Percentiles rank a stretch among this genome's conserved stretches.
Conservation (phyloP, 92 coral and sea anemone species). For the Virgularia gustaviana region DNA sequence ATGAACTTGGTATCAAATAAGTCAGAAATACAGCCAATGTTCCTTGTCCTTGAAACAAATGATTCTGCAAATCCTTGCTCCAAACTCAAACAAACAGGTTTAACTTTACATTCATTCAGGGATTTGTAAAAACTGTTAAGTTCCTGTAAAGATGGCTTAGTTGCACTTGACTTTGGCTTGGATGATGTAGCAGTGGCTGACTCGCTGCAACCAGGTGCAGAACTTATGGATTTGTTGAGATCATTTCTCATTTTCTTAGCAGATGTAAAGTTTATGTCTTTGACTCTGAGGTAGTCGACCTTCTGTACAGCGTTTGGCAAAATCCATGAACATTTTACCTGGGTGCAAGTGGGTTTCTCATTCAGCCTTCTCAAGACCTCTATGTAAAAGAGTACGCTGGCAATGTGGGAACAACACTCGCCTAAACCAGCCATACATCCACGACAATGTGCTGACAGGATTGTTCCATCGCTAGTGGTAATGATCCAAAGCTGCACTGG, state of each 20-base stretch:
- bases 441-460: slow-evolving; percentile 45
- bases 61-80: not conserved
- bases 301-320: slow-evolving; percentile 46
- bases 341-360: slow-evolving; percentile 50
- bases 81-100: no score
- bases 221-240: slow-evolving; percentile 26
- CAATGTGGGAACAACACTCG: no score
- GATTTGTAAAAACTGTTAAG: slow-evolving; percentile 30
- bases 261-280: slow-evolving; percentile 51
- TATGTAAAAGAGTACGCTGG: no score
- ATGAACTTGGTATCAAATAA: slow-evolving; percentile 19
- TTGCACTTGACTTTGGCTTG: slow-evolving; percentile 20
- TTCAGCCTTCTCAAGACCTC: slow-evolving; percentile 47
- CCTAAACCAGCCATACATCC: no score
- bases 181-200: slow-evolving; percentile 7
- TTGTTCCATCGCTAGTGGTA: slow-evolving; percentile 43
- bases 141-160: slow-evolving; percentile 40
- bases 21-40: not conserved
- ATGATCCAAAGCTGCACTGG: slow-evolving; percentile 44
- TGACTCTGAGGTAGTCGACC: slow-evolving; percentile 41
- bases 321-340: slow-evolving; percentile 55
- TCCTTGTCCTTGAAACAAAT: not conserved
- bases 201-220: not conserved
- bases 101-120: slow-evolving; percentile 45
- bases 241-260: slow-evolving; percentile 45